Evolutionary conservation across 2,113 vertebrate species (phyloP), one percentile per base, ranked within the genome.

Genomic region (Cynocephalus volans): DNA sequence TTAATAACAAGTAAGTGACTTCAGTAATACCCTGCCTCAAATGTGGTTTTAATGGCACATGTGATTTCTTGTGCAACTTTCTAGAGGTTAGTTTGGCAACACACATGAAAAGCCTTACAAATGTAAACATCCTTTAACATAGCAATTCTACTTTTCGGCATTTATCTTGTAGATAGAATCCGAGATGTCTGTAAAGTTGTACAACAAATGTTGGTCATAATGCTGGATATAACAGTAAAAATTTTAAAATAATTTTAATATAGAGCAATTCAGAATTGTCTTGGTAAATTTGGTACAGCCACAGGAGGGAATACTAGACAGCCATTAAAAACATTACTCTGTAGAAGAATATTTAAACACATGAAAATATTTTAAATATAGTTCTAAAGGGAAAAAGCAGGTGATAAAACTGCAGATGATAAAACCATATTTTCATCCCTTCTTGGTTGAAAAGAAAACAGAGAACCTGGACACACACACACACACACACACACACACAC

Each of bases 221-320:
- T 41, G 56, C 18, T 93, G 8, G 8, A 65, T 70, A 54, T 50
- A 65, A 60, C 23, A 95, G 10, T 82, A 58, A 96, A 89, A 52
- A 84, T 26, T 67, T 8, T 85, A 77, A 88, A 96, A 93, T 84
- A 94, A 52, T 17, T 18, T 93, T 96, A 96, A 75, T 70, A 76
- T 33, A 19, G 56, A 88, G 67, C n/a, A 72, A 73, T 73, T 82
- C 50, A 96, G 56, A 88, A 83, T 69, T 86, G 10, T 79, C 50
- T 88, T 88, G n/a, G 56, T n/a, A 93, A 84, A 89, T 83, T 36
- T 83, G 56, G 26, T 31, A 80, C 0, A 80, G n/a, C 33, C 48
- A 85, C 31, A 86, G 56, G 96, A 86, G 82, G 33, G 56, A 93
- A 56, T 85, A 41, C 23, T 92, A 91, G 26, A 9, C 6, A 50